These are phyloP conservation scores for Sebastes iracundus DNA, from an alignment of 2,797 vertebrate genomes.

Conservation along the genomic window DNA sequence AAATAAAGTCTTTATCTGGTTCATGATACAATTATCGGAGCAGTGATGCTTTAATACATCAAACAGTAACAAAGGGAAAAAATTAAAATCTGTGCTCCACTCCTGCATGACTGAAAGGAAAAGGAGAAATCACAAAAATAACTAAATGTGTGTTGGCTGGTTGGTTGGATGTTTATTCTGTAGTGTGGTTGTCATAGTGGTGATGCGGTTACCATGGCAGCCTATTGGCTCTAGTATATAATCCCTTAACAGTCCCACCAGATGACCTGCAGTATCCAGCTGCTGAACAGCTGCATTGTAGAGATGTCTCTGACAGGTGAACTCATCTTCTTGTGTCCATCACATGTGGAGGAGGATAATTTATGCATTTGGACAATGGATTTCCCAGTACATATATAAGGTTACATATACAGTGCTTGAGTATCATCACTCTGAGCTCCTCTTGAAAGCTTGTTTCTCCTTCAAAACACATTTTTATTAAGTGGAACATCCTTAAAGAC, in stretches of 20 bases:
- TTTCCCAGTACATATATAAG: background rate
- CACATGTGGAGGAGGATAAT: background rate
- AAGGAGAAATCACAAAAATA: background rate
- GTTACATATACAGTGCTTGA: too few relatives aligned
- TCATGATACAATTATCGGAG: background rate
- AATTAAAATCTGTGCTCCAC: background rate
- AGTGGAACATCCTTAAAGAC: background rate
- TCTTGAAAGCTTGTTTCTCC: background rate
- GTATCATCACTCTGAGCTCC: background rate
- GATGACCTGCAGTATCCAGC: slow-evolving; percentile 19
- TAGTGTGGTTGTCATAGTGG: background rate
- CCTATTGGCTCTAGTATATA: background rate
- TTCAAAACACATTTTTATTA: background rate
- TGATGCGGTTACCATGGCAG: slow-evolving; percentile 44
- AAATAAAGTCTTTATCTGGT: background rate
- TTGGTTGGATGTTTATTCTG: background rate
- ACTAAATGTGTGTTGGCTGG: background rate
- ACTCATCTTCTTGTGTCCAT: background rate
- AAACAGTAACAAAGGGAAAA: too few relatives aligned
- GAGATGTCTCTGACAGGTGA: slow-evolving; percentile 5
- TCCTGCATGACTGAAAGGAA: too few relatives aligned
- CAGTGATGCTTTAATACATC: too few relatives aligned
- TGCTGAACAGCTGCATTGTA: slow-evolving; percentile 1
- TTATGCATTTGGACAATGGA: background rate
- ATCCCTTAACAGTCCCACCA: slow-evolving; percentile 17